Conservation (phyloP, 2,797 vertebrate species). For the Syndactyla subalaris region DNA sequence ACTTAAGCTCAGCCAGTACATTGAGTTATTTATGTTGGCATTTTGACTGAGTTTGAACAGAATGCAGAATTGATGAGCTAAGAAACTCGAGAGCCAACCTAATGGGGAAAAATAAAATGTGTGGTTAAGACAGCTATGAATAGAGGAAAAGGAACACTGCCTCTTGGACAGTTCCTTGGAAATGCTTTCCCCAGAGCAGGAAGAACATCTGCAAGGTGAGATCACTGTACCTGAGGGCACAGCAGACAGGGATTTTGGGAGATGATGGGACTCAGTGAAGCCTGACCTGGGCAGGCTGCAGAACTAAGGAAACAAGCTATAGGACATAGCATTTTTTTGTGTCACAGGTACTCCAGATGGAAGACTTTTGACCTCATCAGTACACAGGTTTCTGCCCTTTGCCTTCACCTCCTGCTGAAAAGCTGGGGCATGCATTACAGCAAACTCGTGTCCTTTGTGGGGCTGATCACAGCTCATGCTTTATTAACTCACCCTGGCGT, state of each 20-base stretch:
- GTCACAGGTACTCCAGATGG: neutral
- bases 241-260: neutral
- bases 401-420: neutral
- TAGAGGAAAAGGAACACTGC: neutral
- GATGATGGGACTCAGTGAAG: neutral
- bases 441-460: rapidly evolving
- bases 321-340: neutral
- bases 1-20: neutral
- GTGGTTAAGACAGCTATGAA: neutral
- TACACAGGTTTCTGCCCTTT: neutral
- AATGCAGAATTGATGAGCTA: neutral
- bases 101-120: neutral
- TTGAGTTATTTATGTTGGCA: neutral
- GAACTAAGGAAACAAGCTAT: neutral
- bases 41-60: neutral
- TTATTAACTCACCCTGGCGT: neutral
- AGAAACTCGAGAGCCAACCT: neutral
- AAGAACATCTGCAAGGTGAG: neutral
- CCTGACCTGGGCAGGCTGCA: neutral
- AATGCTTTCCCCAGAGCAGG: neutral
- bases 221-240: neutral
- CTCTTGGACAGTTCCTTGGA: neutral
- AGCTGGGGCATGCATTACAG: neutral
- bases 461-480: rapidly evolving
- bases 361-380: neutral